phyloP scores from a whole-genome alignment of 1,140 invertebrate species.

The Lethrus apterus region DNA sequence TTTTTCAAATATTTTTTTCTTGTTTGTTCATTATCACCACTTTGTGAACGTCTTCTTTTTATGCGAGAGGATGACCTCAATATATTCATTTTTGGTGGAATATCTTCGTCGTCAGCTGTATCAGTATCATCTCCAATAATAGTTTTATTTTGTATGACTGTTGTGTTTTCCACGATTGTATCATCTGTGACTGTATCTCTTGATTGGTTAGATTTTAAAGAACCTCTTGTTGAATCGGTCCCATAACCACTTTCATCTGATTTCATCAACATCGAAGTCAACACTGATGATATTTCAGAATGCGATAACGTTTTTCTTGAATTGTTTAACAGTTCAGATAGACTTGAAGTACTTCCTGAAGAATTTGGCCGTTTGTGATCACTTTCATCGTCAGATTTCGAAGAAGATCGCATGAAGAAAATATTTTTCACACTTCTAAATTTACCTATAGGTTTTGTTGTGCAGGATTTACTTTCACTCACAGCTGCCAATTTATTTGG shows the following conservation, averaged over 20 bases:
- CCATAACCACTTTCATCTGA: conserved; percentile 59
- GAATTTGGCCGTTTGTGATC: conserved; percentile 23
- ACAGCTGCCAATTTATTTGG: conserved; percentile 16
- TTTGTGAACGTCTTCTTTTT: no score
- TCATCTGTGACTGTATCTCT: conserved; percentile 4
- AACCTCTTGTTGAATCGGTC: conserved; percentile 49
- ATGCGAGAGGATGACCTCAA: no score
- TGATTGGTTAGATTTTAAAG: conserved; percentile 21
- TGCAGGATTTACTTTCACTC: conserved; percentile 22
- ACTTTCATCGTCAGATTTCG: conserved; percentile 32
- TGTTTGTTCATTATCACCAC: no score
- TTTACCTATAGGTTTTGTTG: conserved; percentile 23
- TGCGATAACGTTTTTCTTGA: conserved; percentile 23
- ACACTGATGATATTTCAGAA: conserved; percentile 17
- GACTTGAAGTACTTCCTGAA: conserved; percentile 26
- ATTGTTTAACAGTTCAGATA: conserved; percentile 28
- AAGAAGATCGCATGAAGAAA: conserved; percentile 26
- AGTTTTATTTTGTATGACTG: background rate
- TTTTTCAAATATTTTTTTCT: no score
- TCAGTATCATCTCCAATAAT: background rate
- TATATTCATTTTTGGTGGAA: background rate
- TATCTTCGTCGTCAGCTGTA: background rate
- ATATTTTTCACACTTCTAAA: conserved; percentile 24
- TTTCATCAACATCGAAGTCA: conserved; percentile 22
- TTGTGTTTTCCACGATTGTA: no score